A percentile compares a stretch with the other conserved stretches of the same genome.
Evolutionary conservation across 2,888 invertebrate species (phyloP).

Genomic region (Scaptomyza cyrtandrae): DNA sequence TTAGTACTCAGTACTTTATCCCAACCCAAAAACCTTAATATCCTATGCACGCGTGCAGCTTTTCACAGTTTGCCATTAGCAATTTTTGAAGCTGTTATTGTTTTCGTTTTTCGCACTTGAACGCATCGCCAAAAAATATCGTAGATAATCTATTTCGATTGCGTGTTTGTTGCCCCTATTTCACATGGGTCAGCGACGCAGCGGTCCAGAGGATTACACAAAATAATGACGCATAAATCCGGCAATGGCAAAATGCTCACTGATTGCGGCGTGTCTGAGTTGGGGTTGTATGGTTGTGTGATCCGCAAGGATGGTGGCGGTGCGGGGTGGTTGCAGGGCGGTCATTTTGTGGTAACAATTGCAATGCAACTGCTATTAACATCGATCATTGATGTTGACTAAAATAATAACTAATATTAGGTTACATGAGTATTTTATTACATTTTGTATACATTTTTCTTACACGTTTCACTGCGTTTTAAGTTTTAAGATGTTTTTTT

Average conservation of each 20-base stretch:
- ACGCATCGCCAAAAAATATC: slow-evolving; percentile 42
- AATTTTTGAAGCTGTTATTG: slow-evolving; percentile 38
- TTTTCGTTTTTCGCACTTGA: slow-evolving; percentile 63
- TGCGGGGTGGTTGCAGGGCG: slow-evolving; percentile 21
- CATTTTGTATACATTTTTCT: background rate
- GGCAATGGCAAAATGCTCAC: slow-evolving; percentile 51
- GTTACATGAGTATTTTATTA: background rate
- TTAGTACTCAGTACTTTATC: background rate
- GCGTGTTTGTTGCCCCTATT: slow-evolving; percentile 78
- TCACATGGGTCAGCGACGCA: slow-evolving; percentile 71
- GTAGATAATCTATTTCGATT: slow-evolving; percentile 47
- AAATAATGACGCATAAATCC: slow-evolving; percentile 77
- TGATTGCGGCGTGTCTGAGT: slow-evolving; percentile 56
- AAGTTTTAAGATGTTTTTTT: too few species aligned
- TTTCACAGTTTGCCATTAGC: slow-evolving; percentile 48
- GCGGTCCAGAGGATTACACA: slow-evolving; percentile 59
- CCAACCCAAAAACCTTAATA: slow-evolving; percentile 10
- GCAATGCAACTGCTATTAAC: slow-evolving; percentile 14
- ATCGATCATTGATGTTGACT: slow-evolving; percentile 6
- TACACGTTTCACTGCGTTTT: background rate
- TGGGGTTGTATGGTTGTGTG: slow-evolving; percentile 15
- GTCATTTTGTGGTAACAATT: slow-evolving; percentile 20
- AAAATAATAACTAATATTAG: slow-evolving; percentile 1
- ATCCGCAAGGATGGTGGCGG: background rate
- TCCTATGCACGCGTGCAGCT: slow-evolving; percentile 30